Evolutionary conservation across 2,797 vertebrate species (phyloP).

Genomic region (Melopsittacus undulatus): DNA sequence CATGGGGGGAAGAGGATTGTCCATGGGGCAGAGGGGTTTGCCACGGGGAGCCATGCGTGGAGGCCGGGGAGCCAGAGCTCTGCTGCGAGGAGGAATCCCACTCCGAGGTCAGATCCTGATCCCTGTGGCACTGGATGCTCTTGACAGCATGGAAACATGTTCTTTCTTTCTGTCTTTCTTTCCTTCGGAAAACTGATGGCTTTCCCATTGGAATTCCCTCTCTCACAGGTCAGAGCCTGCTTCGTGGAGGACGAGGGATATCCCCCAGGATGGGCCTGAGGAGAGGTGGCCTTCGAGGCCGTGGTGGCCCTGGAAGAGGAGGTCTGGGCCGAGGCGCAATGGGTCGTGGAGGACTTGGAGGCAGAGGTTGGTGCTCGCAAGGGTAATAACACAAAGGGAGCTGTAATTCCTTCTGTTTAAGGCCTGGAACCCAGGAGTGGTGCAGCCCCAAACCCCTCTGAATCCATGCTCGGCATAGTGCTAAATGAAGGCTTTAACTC

Average conservation of each 20-base stretch:
- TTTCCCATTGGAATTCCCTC: neutral
- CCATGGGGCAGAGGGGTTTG: constrained; percentile 86
- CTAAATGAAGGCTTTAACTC: fast-evolving
- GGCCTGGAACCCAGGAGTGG: fast-evolving
- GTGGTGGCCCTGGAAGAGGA: constrained; percentile 83
- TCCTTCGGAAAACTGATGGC: neutral
- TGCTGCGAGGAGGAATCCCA: constrained; percentile 85
- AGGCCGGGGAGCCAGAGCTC: constrained; percentile 81
- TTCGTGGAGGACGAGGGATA: constrained; percentile 86
- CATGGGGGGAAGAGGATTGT: constrained; percentile 80
- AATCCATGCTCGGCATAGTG: fast-evolving
- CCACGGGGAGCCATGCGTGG: constrained; percentile 86
- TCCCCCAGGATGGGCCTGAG: constrained; percentile 85
- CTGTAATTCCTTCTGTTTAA: neutral
- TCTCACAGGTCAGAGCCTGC: constrained; percentile 78
- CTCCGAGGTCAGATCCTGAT: constrained; percentile 80
- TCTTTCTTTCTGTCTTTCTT: no score
- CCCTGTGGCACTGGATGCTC: neutral
- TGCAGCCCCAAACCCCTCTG: no score
- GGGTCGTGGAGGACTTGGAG: constrained; percentile 80
- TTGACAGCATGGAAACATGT: no score
- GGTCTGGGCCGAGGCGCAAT: constrained; percentile 81
- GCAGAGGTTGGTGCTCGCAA: constrained; percentile 79
- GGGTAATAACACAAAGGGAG: neutral
- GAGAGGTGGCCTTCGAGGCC: constrained; percentile 83